Conservation (phyloP, 1,140 invertebrate species). For the Reticulitermes speratus region DNA sequence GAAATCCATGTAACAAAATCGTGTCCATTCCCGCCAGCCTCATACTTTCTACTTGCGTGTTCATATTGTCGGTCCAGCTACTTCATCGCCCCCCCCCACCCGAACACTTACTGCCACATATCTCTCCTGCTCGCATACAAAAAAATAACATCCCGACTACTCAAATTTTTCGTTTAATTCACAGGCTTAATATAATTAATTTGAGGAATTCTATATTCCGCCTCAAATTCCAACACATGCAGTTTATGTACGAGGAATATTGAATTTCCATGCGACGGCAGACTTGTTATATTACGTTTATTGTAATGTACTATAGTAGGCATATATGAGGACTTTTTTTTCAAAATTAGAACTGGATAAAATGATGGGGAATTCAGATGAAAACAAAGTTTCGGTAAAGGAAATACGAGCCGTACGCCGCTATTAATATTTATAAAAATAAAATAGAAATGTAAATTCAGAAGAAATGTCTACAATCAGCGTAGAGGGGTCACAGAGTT, state of each 20-base stretch:
- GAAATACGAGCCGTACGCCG: too few species aligned
- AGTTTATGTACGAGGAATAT: neutral
- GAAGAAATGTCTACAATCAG: too few species aligned
- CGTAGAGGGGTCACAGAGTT: too few species aligned
- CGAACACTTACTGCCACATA: neutral
- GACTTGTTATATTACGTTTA: neutral
- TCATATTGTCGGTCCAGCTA: neutral
- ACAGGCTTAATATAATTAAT: constrained; percentile 1
- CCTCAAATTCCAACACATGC: constrained; percentile 2
- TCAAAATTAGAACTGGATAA: too few species aligned
- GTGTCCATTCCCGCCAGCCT: neutral
- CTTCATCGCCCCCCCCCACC: too few species aligned
- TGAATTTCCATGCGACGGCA: neutral
- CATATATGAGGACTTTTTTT: neutral
- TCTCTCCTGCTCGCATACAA: neutral
- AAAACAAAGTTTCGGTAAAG: too few species aligned
- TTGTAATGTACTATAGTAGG: neutral
- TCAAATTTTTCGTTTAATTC: neutral
- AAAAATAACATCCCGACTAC: neutral
- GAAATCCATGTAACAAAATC: neutral
- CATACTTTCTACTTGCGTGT: neutral
- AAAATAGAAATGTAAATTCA: too few species aligned
- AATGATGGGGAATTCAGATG: too few species aligned
- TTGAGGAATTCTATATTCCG: neutral
- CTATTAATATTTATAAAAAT: too few species aligned